Conservation (phyloP, 1,140 invertebrate genomes). For the Cataglyphis hispanica region DNA sequence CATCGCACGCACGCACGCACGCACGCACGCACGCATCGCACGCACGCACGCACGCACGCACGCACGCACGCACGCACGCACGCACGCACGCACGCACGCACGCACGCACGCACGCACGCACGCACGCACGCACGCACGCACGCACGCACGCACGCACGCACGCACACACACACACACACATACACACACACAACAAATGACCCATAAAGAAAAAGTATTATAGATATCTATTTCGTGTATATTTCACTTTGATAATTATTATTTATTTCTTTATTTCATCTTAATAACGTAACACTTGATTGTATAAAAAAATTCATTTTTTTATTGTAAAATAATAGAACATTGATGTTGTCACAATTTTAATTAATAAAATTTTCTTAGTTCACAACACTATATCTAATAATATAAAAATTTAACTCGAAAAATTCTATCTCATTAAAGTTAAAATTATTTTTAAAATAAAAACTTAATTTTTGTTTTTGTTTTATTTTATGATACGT, state of each 20-base stretch:
- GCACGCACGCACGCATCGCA: no score
- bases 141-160: no score
- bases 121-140: no score
- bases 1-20: no score
- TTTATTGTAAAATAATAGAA: background rate
- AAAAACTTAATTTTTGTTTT: no score
- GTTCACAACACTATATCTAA: background rate
- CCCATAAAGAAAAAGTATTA: constrained; percentile 10
- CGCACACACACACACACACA: no score
- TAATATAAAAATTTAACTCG: background rate
- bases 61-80: no score
- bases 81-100: no score
- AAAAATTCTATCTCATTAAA: background rate
- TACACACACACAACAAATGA: background rate
- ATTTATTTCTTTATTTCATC: background rate
- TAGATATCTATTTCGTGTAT: background rate
- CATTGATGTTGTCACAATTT: background rate
- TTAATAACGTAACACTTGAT: background rate
- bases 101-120: no score
- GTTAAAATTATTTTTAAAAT: no score
- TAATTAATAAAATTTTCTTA: constrained; percentile 9
- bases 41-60: no score
- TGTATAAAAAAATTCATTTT: background rate
- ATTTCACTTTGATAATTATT: background rate
- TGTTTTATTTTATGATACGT: no score